These are phyloP conservation scores for Monodelphis domestica DNA, from an alignment of 2,797 vertebrate genomes.

Conservation along the genomic window DNA sequence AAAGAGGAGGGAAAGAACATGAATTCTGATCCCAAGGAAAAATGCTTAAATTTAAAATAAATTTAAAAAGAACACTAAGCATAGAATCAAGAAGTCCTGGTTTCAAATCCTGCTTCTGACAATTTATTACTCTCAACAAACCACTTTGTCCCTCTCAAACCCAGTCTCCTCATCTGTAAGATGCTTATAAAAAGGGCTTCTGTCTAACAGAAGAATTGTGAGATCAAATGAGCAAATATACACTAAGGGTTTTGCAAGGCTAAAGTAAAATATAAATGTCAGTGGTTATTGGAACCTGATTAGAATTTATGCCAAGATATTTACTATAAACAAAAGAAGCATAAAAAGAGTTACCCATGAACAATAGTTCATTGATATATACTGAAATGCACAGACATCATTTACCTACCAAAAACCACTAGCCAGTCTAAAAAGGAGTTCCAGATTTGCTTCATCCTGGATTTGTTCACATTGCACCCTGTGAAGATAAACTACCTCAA, in stretches of 20 bases:
- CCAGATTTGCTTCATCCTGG: not conserved
- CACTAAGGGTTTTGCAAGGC: not conserved
- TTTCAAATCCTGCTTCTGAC: not conserved
- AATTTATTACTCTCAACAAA: not conserved
- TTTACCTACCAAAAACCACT: not conserved
- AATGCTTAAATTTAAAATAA: too few species aligned
- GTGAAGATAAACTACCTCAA: not conserved
- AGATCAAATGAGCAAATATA: not conserved
- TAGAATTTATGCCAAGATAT: not conserved
- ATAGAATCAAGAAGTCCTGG: not conserved
- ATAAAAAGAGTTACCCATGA: not conserved
- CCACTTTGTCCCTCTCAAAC: not conserved
- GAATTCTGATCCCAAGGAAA: too few species aligned
- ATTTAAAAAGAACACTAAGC: not conserved
- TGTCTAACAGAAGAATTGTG: not conserved
- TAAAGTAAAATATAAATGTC: not conserved
- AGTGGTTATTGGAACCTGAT: not conserved
- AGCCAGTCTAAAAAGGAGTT: constrained; percentile 9
- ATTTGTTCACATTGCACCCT: constrained; percentile 16
- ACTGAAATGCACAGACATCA: not conserved
- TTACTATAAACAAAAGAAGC: not conserved
- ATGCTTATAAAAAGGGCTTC: not conserved
- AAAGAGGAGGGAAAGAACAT: too few species aligned
- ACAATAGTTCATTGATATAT: not conserved
- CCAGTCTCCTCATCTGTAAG: not conserved